Percentiles rank a stretch among this genome's conserved stretches.
Evolutionary conservation across 2,888 invertebrate genomes (phyloP).

Genomic region (Plebejus argus): DNA sequence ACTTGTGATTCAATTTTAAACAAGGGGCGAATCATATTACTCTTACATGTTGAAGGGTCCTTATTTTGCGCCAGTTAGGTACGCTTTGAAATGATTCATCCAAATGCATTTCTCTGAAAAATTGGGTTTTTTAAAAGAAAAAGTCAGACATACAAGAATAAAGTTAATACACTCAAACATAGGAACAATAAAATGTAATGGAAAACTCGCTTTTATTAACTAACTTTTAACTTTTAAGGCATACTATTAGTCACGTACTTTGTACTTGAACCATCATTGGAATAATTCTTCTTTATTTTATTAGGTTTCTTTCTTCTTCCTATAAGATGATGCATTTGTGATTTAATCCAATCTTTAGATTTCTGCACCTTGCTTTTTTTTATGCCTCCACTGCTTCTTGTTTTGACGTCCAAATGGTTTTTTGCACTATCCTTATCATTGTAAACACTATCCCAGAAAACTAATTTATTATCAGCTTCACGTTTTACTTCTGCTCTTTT

Average conservation of each 20-base stretch:
- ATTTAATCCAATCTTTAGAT: conserved; percentile 60
- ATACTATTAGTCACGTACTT: background rate
- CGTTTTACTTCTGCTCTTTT: conserved; percentile 58
- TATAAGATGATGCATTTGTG: conserved; percentile 54
- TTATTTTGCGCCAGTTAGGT: conserved; percentile 28
- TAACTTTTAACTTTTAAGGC: too few species aligned
- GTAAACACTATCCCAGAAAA: conserved; percentile 69
- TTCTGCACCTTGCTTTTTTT: conserved; percentile 52
- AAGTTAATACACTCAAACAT: background rate
- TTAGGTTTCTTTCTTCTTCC: conserved; percentile 42
- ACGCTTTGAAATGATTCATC: background rate
- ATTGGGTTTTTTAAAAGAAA: background rate
- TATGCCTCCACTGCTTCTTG: conserved; percentile 49
- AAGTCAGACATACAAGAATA: background rate
- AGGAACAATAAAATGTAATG: background rate
- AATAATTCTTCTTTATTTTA: conserved; percentile 35
- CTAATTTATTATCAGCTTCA: conserved; percentile 51
- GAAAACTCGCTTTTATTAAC: background rate
- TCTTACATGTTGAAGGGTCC: conserved; percentile 35
- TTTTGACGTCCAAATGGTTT: conserved; percentile 53
- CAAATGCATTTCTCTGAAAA: background rate
- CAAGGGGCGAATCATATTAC: background rate
- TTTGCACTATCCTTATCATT: conserved; percentile 63
- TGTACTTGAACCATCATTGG: background rate
- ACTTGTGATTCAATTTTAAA: background rate